These are phyloP conservation scores for Sebastes jordani DNA, from an alignment of 2,797 vertebrate species.

Conservation along the genomic window DNA sequence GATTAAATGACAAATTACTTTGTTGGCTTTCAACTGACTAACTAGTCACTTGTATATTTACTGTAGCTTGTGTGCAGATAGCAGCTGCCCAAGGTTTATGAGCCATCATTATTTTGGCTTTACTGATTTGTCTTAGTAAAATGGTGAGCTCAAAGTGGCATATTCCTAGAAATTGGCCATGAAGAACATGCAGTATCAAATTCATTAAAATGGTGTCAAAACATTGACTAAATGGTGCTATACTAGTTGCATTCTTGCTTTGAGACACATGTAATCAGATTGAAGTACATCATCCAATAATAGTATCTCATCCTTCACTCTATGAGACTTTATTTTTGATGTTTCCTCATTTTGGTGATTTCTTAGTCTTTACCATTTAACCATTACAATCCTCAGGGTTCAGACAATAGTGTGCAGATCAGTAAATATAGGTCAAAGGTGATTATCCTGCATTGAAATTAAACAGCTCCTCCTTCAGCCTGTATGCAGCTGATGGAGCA, in stretches of 20 bases:
- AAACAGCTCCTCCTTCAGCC: slow-evolving; percentile 78
- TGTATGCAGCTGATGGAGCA: slow-evolving; percentile 81
- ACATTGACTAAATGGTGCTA: not conserved
- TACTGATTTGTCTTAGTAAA: no score
- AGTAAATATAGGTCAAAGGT: not conserved
- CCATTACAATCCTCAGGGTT: not conserved
- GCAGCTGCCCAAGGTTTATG: no score
- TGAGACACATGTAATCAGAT: not conserved
- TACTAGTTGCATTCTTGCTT: not conserved
- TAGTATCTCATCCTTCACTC: not conserved
- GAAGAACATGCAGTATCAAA: not conserved
- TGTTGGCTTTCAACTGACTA: no score
- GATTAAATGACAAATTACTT: no score
- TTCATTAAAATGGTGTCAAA: not conserved
- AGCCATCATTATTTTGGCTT: no score
- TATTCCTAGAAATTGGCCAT: not conserved
- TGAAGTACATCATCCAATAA: not conserved
- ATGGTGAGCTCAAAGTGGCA: no score
- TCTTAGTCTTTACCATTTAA: not conserved
- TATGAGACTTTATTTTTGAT: not conserved
- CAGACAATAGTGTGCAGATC: not conserved
- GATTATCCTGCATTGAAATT: not conserved
- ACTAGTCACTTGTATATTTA: no score
- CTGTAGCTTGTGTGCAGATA: no score
- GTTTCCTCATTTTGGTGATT: not conserved